Conservation (phyloP, 2,888 invertebrate genomes). For the Eupithecia inturbata region DNA sequence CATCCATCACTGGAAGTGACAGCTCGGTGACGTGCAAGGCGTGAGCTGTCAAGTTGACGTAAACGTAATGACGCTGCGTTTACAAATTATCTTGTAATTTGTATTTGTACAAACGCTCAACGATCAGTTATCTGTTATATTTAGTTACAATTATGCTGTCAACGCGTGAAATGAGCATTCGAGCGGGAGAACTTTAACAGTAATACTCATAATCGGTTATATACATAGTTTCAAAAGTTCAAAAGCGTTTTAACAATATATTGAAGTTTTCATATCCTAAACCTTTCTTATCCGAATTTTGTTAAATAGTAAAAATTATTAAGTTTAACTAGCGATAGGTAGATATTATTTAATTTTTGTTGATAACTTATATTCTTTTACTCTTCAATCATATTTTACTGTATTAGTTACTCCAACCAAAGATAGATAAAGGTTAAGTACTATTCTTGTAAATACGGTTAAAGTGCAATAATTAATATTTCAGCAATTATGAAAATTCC, state of each 20-base stretch:
- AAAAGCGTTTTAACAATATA: neutral
- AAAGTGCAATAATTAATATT: neutral
- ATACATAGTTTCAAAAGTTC: neutral
- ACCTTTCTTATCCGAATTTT: neutral
- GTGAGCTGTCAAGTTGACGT: slow-evolving; percentile 19
- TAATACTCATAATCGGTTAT: neutral
- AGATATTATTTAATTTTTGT: neutral
- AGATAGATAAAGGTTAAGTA: neutral
- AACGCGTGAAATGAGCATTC: neutral
- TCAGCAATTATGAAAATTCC: neutral
- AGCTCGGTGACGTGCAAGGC: neutral
- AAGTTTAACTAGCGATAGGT: neutral
- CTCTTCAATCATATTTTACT: neutral
- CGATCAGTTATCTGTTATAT: slow-evolving; percentile 17
- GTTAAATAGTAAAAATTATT: neutral
- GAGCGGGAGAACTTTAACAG: neutral
- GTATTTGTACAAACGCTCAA: slow-evolving; percentile 22
- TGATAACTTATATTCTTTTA: neutral
- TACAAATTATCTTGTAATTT: slow-evolving; percentile 17
- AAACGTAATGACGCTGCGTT: slow-evolving; percentile 7
- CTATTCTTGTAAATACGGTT: neutral
- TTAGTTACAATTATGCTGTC: slow-evolving; percentile 19
- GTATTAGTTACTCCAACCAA: neutral
- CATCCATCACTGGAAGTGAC: slow-evolving; percentile 17
- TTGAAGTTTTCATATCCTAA: neutral